These are phyloP conservation scores for Catharus ustulatus DNA, from an alignment of 2,797 vertebrate species.

Conservation along the genomic window DNA sequence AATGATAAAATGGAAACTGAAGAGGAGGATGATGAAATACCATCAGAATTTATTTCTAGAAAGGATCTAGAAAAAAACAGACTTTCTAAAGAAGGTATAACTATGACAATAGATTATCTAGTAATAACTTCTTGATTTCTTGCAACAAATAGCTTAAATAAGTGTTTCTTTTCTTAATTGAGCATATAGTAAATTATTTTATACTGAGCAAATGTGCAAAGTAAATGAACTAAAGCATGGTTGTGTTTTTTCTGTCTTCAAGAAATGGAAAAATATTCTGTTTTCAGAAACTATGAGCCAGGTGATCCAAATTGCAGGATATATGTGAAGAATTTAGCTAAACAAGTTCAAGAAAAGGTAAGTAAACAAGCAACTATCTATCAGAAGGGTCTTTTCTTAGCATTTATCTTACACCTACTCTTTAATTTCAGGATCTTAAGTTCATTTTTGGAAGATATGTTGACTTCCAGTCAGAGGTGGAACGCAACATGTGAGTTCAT, in stretches of 20 bases:
- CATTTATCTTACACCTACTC: neutral
- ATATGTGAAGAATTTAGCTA: slow-evolving; percentile 97
- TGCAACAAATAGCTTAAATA: neutral
- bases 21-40: slow-evolving; percentile 84
- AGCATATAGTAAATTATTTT: neutral
- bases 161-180: neutral
- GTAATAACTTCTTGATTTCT: neutral
- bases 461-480: slow-evolving; percentile 86
- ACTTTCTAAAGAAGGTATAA: slow-evolving; percentile 89
- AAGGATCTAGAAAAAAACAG: slow-evolving; percentile 91
- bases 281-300: slow-evolving; percentile 94
- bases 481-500: slow-evolving; percentile 92
- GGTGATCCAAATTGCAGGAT: slow-evolving; percentile 98
- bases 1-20: slow-evolving; percentile 80
- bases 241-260: slow-evolving; percentile 42
- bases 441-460: slow-evolving; percentile 96
- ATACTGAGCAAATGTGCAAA: neutral
- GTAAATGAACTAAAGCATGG: neutral
- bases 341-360: slow-evolving; percentile 96
- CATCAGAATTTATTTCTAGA: slow-evolving; percentile 90
- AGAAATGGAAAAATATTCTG: slow-evolving; percentile 95
- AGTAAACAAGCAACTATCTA: slow-evolving; percentile 26
- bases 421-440: slow-evolving; percentile 88
- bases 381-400: neutral
- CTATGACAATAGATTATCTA: neutral